A percentile compares a stretch with the other conserved stretches of the same genome.
These are phyloP conservation scores for Andrena fulva DNA, from an alignment of 2,888 invertebrate species.

Conservation along the genomic window DNA sequence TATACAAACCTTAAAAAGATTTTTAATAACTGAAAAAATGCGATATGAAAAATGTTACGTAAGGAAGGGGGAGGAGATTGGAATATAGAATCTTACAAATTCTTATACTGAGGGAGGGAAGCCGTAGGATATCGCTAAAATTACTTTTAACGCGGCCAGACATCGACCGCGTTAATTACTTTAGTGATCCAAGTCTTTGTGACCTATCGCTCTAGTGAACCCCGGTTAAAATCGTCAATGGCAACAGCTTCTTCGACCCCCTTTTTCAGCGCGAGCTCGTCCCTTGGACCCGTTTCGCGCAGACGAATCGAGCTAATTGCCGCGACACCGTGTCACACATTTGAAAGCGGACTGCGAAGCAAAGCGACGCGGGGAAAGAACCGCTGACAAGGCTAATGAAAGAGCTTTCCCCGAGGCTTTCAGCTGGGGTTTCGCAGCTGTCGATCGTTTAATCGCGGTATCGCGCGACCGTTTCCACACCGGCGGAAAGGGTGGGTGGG, in stretches of 20 bases:
- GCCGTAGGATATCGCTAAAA: too few species aligned
- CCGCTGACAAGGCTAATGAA: neutral
- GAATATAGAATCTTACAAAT: too few species aligned
- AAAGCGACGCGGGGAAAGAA: neutral
- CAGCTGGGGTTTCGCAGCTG: slow-evolving; percentile 1
- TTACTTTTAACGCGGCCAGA: too few species aligned
- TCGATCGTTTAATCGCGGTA: slow-evolving; percentile 7
- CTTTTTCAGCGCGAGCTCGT: neutral
- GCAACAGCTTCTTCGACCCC: neutral
- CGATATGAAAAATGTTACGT: too few species aligned
- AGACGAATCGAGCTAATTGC: neutral
- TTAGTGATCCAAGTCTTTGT: too few species aligned
- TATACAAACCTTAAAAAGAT: too few species aligned
- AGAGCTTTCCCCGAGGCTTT: neutral
- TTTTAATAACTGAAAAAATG: too few species aligned
- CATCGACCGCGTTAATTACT: too few species aligned
- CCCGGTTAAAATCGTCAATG: neutral
- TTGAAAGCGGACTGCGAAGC: neutral
- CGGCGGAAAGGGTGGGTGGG: neutral
- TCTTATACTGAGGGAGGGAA: too few species aligned
- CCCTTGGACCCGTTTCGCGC: neutral
- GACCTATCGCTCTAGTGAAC: too few species aligned
- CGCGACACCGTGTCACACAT: neutral
- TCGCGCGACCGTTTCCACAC: neutral
- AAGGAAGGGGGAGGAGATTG: too few species aligned